Conservation (phyloP, 1,140 invertebrate genomes). For the Pogonognathellus flavescens region DNA sequence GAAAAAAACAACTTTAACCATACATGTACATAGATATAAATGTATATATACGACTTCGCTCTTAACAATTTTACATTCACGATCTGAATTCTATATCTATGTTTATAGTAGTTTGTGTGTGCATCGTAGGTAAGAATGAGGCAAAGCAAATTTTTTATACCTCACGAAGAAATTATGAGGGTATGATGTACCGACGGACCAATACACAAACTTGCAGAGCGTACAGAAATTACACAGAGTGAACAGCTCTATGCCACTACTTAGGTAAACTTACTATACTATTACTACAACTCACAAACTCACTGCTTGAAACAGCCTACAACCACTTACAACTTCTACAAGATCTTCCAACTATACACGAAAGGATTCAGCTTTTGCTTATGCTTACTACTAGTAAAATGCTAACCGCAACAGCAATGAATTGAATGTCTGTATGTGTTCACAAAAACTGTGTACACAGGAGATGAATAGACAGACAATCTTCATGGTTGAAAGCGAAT, state of each 20-base stretch:
- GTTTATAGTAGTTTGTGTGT: not conserved
- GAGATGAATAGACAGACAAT: slow-evolving; percentile 28
- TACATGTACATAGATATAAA: slow-evolving; percentile 12
- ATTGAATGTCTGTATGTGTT: not conserved
- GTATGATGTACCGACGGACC: slow-evolving; percentile 35
- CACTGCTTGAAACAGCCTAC: not conserved
- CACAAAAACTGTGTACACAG: slow-evolving; percentile 24
- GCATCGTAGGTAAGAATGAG: not conserved
- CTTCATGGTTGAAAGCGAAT: slow-evolving; percentile 49
- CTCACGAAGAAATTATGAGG: slow-evolving; percentile 41
- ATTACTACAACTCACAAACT: no score
- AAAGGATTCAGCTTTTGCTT: not conserved
- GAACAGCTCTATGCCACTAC: not conserved
- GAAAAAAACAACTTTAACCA: slow-evolving; percentile 42
- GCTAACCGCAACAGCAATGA: slow-evolving; percentile 28
- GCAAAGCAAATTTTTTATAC: slow-evolving; percentile 26
- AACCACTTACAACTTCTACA: not conserved
- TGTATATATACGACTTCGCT: not conserved
- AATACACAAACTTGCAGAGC: slow-evolving; percentile 32
- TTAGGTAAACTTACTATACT: no score
- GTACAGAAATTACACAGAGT: slow-evolving; percentile 20
- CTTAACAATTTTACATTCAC: slow-evolving; percentile 40
- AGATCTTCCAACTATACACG: not conserved
- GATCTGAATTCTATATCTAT: slow-evolving; percentile 7
- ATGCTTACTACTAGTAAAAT: slow-evolving; percentile 10